These are phyloP conservation scores for Miniopterus natalensis DNA, from an alignment of 2,113 vertebrate genomes.

Conservation along the genomic window DNA sequence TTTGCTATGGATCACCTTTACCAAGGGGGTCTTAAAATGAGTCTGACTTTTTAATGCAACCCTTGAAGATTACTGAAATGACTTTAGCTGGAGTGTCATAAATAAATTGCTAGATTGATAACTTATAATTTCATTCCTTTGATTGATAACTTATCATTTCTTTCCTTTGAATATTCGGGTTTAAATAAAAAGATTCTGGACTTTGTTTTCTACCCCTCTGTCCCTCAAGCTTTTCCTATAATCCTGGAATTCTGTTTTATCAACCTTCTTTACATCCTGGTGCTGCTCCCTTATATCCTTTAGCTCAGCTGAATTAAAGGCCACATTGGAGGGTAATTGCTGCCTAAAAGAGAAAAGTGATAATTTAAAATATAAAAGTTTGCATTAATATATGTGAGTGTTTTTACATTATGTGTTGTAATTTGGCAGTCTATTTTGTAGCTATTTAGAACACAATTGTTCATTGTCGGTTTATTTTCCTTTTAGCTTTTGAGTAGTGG, in stretches of 20 bases:
- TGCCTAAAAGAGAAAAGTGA: not conserved
- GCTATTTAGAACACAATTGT: not conserved
- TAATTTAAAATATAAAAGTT: not conserved
- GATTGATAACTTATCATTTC: not conserved
- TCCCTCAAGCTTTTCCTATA: not conserved
- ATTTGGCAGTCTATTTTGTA: not conserved
- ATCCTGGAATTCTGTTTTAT: not conserved
- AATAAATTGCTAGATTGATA: constrained; percentile 12
- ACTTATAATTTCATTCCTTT: not conserved
- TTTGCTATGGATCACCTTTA: constrained; percentile 9
- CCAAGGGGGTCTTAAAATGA: not conserved
- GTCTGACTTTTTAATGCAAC: not conserved
- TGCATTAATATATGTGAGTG: not conserved
- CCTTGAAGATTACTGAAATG: constrained; percentile 21
- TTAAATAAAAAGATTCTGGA: not conserved
- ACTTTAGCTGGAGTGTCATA: not conserved
- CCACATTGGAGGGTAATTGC: not conserved
- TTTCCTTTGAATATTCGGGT: not conserved
- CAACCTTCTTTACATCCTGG: not conserved
- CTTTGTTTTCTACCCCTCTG: not conserved
- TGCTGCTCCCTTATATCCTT: not conserved
- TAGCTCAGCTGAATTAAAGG: not conserved
- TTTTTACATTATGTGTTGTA: constrained; percentile 50
- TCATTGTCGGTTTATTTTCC: not conserved
- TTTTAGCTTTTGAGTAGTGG: constrained; percentile 7